Base-by-base conservation (phyloP, 2,113 vertebrate genomes). In the Istiophorus platypterus region DNA sequence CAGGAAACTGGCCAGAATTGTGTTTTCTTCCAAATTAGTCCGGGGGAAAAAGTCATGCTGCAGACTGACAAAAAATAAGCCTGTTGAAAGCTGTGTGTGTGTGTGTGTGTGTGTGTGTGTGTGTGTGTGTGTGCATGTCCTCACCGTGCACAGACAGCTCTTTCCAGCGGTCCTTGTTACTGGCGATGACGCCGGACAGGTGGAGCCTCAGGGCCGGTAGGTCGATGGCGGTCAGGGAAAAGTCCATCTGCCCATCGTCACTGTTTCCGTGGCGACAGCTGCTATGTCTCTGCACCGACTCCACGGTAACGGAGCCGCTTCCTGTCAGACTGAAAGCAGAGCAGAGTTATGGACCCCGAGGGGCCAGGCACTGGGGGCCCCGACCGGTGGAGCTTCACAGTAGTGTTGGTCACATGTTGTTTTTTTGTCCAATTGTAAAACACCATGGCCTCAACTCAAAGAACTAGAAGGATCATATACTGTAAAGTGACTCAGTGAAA, bases 141-240 rank as follows among this genome's bases (percentile, higher is more conserved):
- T 20, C 86, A 93, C 98, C 98, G 90, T 98, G 96, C 54, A 95
- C 93, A 67, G 97, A 97, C 80, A 99, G 89, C 91, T 98, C 97
- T 89, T 98, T 99, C 98, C 98, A 99, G 78, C 96, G 93, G 80
- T 98, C 97, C 88, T 99, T 99, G 95, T 99, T 99, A 91, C 96
- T 94, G 90, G 94, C 89, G 77, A 99, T 98, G 88, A 99, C 96
- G 27, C 95, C 95, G 57, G 96, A 95, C 72, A 98, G 95, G 86
- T 95, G 96, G 78, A 91, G 92, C 72, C 95, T 97, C 92, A 99
- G 96, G 47, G 91, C 94, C 7, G 94, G 94, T 82, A 98, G 92
- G 85, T 99, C 94, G 61, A 99, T 97, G 17, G 95, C 93, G 2
- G 94, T 90, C 72, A 99, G 90, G 18, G 97, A 98, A 88, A 97